Percentiles rank a stretch among this genome's conserved stretches.
These are phyloP conservation scores for Falco novaeseelandiae DNA, from an alignment of 2,797 vertebrate genomes.

Conservation along the genomic window DNA sequence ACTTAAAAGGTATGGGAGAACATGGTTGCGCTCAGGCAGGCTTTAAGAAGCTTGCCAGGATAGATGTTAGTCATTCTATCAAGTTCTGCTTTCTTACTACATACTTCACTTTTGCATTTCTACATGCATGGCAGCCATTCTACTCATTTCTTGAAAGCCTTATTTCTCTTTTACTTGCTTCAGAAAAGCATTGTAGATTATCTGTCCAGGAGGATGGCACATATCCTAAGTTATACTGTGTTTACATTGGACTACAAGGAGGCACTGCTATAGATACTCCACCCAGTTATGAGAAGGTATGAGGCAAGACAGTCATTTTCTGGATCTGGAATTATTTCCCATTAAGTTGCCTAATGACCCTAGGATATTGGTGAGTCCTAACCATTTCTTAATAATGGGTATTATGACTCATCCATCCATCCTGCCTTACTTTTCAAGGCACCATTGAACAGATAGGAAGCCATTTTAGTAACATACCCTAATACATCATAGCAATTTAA, in stretches of 20 bases:
- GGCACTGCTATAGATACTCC: not conserved
- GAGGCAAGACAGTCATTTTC: not conserved
- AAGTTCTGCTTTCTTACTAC: not conserved
- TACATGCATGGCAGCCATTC: not conserved
- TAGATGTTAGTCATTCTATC: not conserved
- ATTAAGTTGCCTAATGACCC: conserved; percentile 46
- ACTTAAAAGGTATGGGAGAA: not conserved
- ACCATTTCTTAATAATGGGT: conserved; percentile 34
- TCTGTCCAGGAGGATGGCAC: not conserved
- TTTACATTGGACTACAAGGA: not conserved
- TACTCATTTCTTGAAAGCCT: not conserved
- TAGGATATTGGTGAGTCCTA: not conserved
- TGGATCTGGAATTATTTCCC: conserved; percentile 31
- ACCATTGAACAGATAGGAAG: conserved; percentile 26
- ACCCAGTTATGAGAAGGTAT: not conserved
- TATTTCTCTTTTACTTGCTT: not conserved
- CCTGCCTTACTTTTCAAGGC: conserved; percentile 6
- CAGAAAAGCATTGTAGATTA: not conserved
- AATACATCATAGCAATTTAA: conserved; percentile 51
- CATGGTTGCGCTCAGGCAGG: not conserved
- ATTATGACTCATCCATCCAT: conserved; percentile 25
- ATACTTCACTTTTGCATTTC: not conserved
- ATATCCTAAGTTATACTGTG: not conserved
- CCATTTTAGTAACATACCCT: conserved; percentile 17
- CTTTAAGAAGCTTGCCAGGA: not conserved